Base-by-base conservation (phyloP, 2,797 vertebrate species). In the Smutsia temminckii region DNA sequence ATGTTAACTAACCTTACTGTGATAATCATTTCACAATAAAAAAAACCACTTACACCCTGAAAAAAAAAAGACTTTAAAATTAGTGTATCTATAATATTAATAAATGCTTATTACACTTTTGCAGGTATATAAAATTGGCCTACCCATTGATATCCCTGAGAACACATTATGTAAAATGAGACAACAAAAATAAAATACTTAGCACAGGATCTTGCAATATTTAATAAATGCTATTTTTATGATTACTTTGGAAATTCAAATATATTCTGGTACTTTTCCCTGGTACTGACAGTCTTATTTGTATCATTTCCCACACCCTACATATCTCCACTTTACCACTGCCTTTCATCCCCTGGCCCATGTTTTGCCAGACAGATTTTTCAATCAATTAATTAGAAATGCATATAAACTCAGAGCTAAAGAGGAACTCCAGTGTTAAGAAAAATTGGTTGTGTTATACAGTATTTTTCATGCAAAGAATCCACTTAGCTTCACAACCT, bases 151-250 rank as follows among this genome's bases (percentile, higher is more conserved):
- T 27, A 93, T 23, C 25, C 27, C 66, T 40, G 63, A 80, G 57
- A 68, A 88, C 32, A 87, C 5, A 11, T 23, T 46, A 14, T 14
- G 5, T 78, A 42, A 74, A 92, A 81, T 81, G 34, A 85, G 34
- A 27, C 61, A 88, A 88, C 32, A 95, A 81, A 92, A 84, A 46
- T 64, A 75, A 95, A 75, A 51, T 59, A 34, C 51, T 89, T 61
- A 66, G 49, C 29, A 90, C 12, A 93, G 46, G 37, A 29, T 9
- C 21, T 61, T 89, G 1, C 18, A 91, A n/a, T 6, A 75, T 12
- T 64, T 46, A 86, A 21, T 46, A 77, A 87, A 34, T 61, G 32
- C 4, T 68, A 53, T 51, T 72, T 94, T 86, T 72, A 61, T 14
- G 14, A 81, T 69, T 51, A 87, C n/a, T 80, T 79, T 27, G 92